Base-by-base conservation (phyloP, 1,140 invertebrate genomes). In the Pollicipes pollicipes region DNA sequence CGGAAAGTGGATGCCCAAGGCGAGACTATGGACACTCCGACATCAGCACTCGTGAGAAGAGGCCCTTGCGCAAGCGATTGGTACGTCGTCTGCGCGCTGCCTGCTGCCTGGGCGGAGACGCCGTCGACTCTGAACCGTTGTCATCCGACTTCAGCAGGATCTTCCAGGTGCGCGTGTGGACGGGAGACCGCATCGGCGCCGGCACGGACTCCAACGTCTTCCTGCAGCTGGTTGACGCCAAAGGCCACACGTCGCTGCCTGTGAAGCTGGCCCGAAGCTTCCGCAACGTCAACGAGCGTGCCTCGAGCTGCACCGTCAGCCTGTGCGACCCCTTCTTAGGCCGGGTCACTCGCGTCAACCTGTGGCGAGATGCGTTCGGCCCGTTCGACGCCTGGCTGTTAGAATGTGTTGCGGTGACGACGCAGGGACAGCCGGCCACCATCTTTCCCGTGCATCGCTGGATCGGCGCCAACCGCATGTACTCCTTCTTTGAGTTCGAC, bases 371-470 rank as follows among this genome's bases (percentile, higher is more conserved):
- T 66, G 72, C 71, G n/a, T 72, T 70, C 30, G 72, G 71, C 24
- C 27, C 24, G 69, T 8, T 16, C 28, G 76, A 75, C 63, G 30
- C 32, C 1, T 77, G 76, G 76, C 77, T 74, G 64, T 32, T 77
- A 26, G 76, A 77, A 35, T 68, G 69, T 3, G 72, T 77, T n/a
- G 70, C 70, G 32, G 72, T 77, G 27, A 75, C 71, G n/a, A 28
- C 26, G 28, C 21, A 66, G 29, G 24, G 30, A n/a, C 69, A 72
- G 13, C 27, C 64, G 30, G 68, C n/a, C 37, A 78, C 74, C 70
- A 76, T 78, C 26, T 83, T 83, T 72, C 81, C 81, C 6, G 76
- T 82, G 2, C 80, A 80, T 67, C 77, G 82, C n/a, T 83, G 82
- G 82, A 79, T 83, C 66, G 76, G 76, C 67, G 71, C 78, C 1